A percentile compares a stretch with the other conserved stretches of the same genome.
Conservation (phyloP, 2,888 invertebrate species). For the Melanotus villosus region DNA sequence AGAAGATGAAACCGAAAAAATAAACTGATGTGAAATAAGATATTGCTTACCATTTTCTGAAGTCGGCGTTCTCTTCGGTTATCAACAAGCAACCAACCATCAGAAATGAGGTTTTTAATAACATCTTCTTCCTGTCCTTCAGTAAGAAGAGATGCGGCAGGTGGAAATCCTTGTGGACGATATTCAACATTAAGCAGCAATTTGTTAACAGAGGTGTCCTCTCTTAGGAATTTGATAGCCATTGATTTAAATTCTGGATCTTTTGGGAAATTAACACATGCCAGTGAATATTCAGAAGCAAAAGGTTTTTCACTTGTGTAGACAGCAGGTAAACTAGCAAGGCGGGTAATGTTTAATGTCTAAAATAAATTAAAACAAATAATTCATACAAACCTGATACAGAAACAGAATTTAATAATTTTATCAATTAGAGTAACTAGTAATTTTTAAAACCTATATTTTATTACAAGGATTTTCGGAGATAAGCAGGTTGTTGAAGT, state of each 20-base stretch:
- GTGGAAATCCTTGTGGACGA: constrained; percentile 71
- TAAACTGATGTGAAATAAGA: no score
- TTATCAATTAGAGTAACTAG: no score
- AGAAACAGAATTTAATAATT: no score
- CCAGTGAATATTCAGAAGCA: constrained; percentile 90
- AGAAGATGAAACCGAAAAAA: no score
- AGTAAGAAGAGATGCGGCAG: constrained; percentile 71
- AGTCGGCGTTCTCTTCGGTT: constrained; percentile 84
- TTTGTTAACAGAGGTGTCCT: constrained; percentile 80
- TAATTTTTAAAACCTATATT: no score
- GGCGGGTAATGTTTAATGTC: constrained; percentile 74
- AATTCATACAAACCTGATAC: no score
- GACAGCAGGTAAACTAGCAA: constrained; percentile 87
- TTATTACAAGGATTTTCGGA: no score
- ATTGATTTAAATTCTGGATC: constrained; percentile 89
- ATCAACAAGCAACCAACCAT: constrained; percentile 89
- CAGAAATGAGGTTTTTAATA: constrained; percentile 84
- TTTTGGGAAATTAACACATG: constrained; percentile 85
- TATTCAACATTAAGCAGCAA: constrained; percentile 89
- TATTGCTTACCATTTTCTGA: constrained; percentile 79
- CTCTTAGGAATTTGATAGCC: constrained; percentile 73
- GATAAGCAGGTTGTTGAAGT: no score
- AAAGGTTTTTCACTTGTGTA: constrained; percentile 83
- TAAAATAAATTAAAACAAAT: constrained; percentile 24
- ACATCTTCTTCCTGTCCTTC: constrained; percentile 78